These are phyloP conservation scores for Notodonta dromedarius DNA, from an alignment of 2,888 invertebrate genomes.

Conservation along the genomic window DNA sequence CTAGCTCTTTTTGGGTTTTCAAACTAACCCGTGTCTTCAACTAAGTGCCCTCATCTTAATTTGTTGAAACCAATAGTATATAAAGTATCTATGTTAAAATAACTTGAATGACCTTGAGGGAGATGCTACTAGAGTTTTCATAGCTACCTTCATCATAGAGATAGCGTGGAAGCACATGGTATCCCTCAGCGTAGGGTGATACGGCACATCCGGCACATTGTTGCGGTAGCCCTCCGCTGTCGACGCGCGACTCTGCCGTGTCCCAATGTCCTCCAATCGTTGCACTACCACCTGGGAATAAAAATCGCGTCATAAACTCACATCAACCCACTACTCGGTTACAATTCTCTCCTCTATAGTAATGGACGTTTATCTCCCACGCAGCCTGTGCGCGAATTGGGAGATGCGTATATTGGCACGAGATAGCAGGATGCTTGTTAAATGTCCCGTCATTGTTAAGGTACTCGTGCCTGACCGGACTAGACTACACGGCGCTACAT, in stretches of 20 bases:
- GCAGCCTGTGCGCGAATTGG: background rate
- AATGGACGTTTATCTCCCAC: background rate
- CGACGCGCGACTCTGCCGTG: slow-evolving; percentile 84
- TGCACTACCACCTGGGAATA: slow-evolving; percentile 79
- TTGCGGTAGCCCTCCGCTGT: slow-evolving; percentile 56
- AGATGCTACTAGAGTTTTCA: too few species aligned
- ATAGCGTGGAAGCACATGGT: slow-evolving; percentile 97
- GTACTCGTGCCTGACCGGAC: too few species aligned
- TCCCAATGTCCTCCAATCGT: slow-evolving; percentile 83
- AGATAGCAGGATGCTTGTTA: background rate
- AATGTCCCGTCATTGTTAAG: background rate
- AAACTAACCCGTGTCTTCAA: too few species aligned
- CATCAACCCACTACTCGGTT: background rate
- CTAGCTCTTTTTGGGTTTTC: too few species aligned
- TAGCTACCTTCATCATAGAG: slow-evolving; percentile 94
- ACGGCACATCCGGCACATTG: slow-evolving; percentile 88
- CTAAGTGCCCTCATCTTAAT: too few species aligned
- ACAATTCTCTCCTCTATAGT: background rate
- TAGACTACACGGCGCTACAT: too few species aligned
- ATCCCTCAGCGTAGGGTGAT: slow-evolving; percentile 94
- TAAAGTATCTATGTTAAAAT: too few species aligned
- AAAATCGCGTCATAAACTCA: background rate
- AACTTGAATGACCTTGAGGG: too few species aligned
- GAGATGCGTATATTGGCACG: background rate
- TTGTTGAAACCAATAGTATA: too few species aligned